Evolutionary conservation across 2,888 invertebrate species (phyloP), one percentile per base, ranked within the genome.

Genomic region (Orchestes rusci): DNA sequence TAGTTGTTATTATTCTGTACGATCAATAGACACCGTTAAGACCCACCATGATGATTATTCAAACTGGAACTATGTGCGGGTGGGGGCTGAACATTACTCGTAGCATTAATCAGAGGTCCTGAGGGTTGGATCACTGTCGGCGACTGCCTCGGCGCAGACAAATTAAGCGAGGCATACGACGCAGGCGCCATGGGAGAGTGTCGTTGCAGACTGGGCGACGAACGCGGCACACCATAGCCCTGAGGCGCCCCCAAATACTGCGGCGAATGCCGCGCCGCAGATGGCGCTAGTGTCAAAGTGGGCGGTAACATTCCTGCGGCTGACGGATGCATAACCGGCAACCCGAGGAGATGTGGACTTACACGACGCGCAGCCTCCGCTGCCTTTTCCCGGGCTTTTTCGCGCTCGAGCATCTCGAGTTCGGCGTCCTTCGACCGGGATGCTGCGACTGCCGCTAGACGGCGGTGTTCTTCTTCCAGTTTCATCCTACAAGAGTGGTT

Each of bases 401-500:
- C 68, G 53, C 75, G 73, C 57, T 77, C 76, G 58, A 77, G 54
- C 12, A 68, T 47, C 50, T 69, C 70, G 16, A 68, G 59, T 58
- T 73, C 74, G 58, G 75, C 74, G 45, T 74, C 69, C 59, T 76
- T 71, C 37, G 73, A 65, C 2, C 45, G 52, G 10, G 56, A 53
- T 10, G 53, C 54, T 4, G 60, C 55, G 0, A 45, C 51, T 3
- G 51, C 54, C 15, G 52, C 53, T 55, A 78, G 68, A 42, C 79
- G 70, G 45, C 80, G 68, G 57, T 82, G 80, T 58, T 81, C 80
- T 60, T 82, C 82, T 64, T 82, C 83, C 53, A 82, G 64, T 66
- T 83, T 83, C 58, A 82, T 10, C 57, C 81, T 77, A 57, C 33
- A 64, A 57, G 17, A 20, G n/a, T 36, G 23, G 13, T n/a, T n/a